Evolutionary conservation across 2,113 vertebrate genomes (phyloP).

Genomic region (Platanista minor): DNA sequence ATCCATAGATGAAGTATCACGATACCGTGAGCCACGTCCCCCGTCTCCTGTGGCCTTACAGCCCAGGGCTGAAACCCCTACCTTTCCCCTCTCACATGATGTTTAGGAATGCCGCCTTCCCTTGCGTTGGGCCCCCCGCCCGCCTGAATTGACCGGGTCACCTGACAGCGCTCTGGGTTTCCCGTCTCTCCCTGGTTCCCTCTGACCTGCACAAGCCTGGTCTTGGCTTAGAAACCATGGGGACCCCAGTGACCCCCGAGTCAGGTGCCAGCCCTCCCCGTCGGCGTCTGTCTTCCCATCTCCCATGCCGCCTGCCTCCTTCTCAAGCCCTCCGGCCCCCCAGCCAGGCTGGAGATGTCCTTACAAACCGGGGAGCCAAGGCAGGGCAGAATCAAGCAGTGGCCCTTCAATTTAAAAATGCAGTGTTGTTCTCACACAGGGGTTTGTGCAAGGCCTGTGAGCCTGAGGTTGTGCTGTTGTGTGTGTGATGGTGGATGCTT

Average conservation of each 20-base stretch:
- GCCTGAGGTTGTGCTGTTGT: neutral
- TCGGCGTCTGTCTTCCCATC: neutral
- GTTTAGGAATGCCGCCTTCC: neutral
- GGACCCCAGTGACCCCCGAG: too few relatives aligned
- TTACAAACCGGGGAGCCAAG: neutral
- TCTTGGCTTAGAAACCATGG: neutral
- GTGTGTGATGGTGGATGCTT: neutral
- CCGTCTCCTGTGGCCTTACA: neutral
- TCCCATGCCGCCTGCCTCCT: accelerated
- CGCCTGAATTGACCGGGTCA: neutral
- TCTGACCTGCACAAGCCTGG: neutral
- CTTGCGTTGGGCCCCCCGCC: neutral
- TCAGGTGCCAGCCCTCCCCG: neutral
- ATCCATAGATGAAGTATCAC: accelerated
- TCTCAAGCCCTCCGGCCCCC: neutral
- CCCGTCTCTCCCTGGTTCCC: neutral
- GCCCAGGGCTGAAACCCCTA: neutral
- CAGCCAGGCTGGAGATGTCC: neutral
- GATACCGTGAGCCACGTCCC: neutral
- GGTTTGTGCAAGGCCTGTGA: neutral
- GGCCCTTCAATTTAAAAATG: neutral
- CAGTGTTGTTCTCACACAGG: neutral
- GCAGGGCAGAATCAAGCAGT: neutral
- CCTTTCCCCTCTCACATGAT: neutral
- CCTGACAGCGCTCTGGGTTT: neutral